A percentile compares a stretch with the other conserved stretches of the same genome.
Conservation (phyloP, 2,113 vertebrate genomes). For the Trogon melanurus region DNA sequence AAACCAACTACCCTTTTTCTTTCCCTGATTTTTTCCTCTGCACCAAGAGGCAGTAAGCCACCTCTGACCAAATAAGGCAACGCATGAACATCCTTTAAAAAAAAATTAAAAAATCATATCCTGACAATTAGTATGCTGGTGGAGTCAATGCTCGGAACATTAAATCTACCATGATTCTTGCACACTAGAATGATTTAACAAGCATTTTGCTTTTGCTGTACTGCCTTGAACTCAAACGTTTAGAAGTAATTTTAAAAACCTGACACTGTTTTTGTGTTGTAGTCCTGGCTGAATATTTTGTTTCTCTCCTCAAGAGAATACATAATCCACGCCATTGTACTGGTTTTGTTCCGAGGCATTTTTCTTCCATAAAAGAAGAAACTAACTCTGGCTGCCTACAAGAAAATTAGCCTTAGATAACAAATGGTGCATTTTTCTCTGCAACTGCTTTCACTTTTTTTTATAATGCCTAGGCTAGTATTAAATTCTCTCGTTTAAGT, state of each 20-base stretch:
- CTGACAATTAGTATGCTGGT: conserved; percentile 18
- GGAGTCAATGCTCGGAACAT: neutral
- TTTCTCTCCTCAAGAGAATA: neutral
- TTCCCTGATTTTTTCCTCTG: neutral
- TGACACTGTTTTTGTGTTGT: neutral
- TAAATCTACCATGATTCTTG: neutral
- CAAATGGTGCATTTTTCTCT: neutral
- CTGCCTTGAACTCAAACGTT: neutral
- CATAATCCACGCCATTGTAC: neutral
- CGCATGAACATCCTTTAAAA: neutral
- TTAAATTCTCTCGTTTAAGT: neutral
- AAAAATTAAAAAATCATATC: neutral
- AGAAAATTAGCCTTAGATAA: neutral
- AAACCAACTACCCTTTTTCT: neutral
- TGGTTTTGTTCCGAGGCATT: neutral
- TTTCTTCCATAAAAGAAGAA: neutral
- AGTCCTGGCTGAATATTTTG: conserved; percentile 35
- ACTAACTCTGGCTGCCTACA: neutral
- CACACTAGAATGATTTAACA: conserved; percentile 13
- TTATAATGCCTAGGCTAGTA: neutral
- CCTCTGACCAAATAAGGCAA: conserved; percentile 44
- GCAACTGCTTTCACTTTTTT: neutral
- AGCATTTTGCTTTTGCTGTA: conserved; percentile 1
- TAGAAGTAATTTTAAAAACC: conserved; percentile 6
- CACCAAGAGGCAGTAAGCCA: neutral